These are phyloP conservation scores for Odontomachus brunneus DNA, from an alignment of 1,140 invertebrate genomes.

Conservation along the genomic window DNA sequence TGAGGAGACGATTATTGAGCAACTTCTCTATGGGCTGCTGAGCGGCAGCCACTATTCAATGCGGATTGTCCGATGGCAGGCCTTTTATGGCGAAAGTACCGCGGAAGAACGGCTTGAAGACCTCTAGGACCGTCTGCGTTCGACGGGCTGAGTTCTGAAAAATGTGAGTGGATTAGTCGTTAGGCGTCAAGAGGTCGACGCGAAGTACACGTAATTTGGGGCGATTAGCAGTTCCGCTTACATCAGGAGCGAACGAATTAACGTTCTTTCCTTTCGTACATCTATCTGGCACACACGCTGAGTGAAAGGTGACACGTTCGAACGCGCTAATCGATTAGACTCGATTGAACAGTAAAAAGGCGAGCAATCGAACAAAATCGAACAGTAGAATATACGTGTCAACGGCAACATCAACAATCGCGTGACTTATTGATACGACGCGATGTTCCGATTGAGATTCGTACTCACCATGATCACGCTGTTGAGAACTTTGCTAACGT, in stretches of 20 bases:
- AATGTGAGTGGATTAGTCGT: constrained; percentile 27
- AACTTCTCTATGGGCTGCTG: not conserved
- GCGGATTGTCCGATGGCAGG: constrained; percentile 82
- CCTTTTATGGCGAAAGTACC: constrained; percentile 89
- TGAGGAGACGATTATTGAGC: constrained; percentile 57
- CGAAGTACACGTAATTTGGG: not conserved
- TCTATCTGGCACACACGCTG: constrained; percentile 45
- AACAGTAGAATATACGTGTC: not conserved
- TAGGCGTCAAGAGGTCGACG: not conserved
- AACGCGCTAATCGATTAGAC: not conserved
- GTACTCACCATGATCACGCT: constrained; percentile 89
- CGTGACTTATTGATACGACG: no score
- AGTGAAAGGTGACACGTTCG: constrained; percentile 69
- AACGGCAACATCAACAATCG: constrained; percentile 4
- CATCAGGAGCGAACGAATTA: not conserved
- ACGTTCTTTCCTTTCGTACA: not conserved
- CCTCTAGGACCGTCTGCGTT: constrained; percentile 87
- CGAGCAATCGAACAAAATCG: not conserved
- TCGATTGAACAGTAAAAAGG: not conserved
- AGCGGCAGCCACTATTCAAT: not conserved
- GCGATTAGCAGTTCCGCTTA: not conserved
- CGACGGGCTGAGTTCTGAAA: constrained; percentile 90
- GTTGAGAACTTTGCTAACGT: constrained; percentile 89
- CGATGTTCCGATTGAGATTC: no score
- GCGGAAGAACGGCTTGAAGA: constrained; percentile 89